These are phyloP conservation scores for Antechinus stuartii DNA, from an alignment of 2,113 vertebrate species.

Conservation along the genomic window DNA sequence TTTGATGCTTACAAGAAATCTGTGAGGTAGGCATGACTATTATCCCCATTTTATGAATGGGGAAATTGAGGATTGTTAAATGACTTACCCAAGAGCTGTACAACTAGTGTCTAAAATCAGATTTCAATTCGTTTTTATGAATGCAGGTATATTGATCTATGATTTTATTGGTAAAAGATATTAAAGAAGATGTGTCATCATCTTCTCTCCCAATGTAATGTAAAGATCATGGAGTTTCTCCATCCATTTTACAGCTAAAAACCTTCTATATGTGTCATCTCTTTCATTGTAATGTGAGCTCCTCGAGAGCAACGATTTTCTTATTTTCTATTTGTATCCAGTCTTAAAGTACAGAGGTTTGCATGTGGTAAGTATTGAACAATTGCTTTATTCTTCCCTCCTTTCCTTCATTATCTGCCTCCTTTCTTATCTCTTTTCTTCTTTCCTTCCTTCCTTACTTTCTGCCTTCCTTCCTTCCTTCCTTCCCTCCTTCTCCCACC, in stretches of 20 bases:
- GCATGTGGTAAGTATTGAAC: slow-evolving; percentile 20
- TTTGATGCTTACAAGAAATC: neutral
- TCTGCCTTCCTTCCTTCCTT: neutral
- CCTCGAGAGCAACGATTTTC: neutral
- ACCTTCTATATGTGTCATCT: neutral
- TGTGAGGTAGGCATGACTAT: neutral
- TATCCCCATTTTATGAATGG: neutral
- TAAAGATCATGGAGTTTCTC: neutral
- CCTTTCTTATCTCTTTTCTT: neutral
- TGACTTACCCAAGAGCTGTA: neutral
- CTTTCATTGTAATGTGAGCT: neutral
- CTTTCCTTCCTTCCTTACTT: neutral
- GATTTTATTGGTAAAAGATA: neutral
- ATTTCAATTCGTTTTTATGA: neutral
- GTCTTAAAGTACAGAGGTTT: neutral
- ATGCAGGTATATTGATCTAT: neutral
- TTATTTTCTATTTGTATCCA: neutral
- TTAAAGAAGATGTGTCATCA: neutral
- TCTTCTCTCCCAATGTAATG: neutral
- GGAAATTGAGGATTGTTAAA: neutral
- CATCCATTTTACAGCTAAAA: neutral
- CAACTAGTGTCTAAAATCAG: neutral
- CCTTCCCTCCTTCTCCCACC: neutral
- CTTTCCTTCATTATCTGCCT: too few relatives aligned
- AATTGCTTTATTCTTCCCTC: neutral